A percentile compares a stretch with the other conserved stretches of the same genome.
Evolutionary conservation across 2,797 vertebrate species (phyloP).

Genomic region (Cirrhinus mrigala): DNA sequence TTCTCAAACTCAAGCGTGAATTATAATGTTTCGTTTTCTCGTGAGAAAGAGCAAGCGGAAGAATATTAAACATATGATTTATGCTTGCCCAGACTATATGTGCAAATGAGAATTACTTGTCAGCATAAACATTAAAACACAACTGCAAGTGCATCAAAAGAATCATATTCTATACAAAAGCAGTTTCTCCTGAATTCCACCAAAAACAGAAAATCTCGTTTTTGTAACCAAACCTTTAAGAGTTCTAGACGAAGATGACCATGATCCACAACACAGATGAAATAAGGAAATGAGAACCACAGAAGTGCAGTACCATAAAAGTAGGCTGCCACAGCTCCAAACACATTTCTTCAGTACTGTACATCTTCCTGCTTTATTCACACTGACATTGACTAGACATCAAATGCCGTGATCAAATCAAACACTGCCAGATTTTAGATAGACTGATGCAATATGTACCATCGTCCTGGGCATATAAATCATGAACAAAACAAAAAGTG

Average conservation of each 20-base stretch:
- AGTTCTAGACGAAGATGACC: neutral
- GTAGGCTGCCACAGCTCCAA: neutral
- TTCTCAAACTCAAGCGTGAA: conserved; percentile 6
- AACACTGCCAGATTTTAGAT: neutral
- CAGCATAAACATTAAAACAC: neutral
- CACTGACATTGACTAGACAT: neutral
- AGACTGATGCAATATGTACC: neutral
- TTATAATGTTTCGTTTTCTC: neutral
- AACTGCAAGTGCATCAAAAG: neutral
- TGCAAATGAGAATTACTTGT: neutral
- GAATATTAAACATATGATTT: conserved; percentile 16
- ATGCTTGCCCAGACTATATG: neutral
- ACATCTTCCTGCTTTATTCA: neutral
- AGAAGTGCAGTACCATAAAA: too few relatives aligned
- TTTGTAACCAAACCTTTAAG: neutral
- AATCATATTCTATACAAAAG: neutral
- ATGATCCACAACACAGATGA: neutral
- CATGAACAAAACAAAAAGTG: neutral
- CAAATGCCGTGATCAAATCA: neutral
- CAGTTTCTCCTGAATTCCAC: neutral
- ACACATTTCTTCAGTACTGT: neutral
- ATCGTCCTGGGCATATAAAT: neutral
- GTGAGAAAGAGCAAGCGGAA: neutral
- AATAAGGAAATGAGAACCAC: neutral
- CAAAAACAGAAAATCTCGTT: neutral